Evolutionary conservation across 1,140 invertebrate species (phyloP), one percentile per base, ranked within the genome.

Genomic region (Drosophila asahinai): DNA sequence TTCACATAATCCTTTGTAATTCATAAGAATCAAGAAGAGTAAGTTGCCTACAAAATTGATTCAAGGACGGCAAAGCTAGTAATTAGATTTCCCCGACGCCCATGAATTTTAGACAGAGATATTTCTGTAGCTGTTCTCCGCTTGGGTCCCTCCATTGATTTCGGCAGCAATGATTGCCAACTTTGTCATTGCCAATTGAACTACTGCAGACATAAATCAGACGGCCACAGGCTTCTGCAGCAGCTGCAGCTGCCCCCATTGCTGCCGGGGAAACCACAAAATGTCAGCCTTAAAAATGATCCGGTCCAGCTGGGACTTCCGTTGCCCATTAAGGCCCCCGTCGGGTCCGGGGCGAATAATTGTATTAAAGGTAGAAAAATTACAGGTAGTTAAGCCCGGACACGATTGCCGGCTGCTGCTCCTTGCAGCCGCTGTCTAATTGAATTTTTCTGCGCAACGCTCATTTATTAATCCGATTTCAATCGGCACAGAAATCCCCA

Each of bases 381-480:
- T 78, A 64, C 84, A 77, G 81, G 81, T 64, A 84, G 77, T 84
- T 89, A 87, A 81, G 79, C 62, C 61, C 27, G 51, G 33, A 57
- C 47, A 38, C 38, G 43, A 40, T 30, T 70, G 45, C 64, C 47
- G 17, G 52, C 33, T n/a, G 17, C 19, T 51, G 11, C 22, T 42
- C 38, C 45, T 17, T 43, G 19, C 47, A 33, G 67, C 45, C 33
- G 22, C 59, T 49, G 73, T 77, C 83, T 87, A 87, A 87, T 87
- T 87, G 84, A 90, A 90, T 86, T 90, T 66, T 80, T 67, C 67
- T 70, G 77, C 54, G 58, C 86, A 72, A 65, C 79, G 72, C 86
- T 81, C 86, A 90, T 90, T 90, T 90, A 90, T 90, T 90, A 90
- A 90, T 86, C 86, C 71, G 86, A 90, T 90, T 90, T 90, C 86